Base-by-base conservation (phyloP, 2,113 vertebrate species). In the Pleuronectes platessa region DNA sequence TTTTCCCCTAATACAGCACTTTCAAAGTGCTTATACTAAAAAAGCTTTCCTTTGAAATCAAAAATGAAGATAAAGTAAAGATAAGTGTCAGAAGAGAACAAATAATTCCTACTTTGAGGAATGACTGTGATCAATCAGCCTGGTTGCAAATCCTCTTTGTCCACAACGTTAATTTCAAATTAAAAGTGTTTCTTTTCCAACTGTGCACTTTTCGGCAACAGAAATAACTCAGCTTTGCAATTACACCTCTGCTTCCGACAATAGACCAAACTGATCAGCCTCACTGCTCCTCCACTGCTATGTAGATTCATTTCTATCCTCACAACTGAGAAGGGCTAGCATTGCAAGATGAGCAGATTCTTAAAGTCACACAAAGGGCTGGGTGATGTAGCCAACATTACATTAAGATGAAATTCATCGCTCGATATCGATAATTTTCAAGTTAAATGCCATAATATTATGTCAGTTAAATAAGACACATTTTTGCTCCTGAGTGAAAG, bases 251-350 rank as follows among this genome's bases (percentile, higher is more conserved):
- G 35, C 1, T 74, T 20, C 12, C 26, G n/a, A 59, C 68, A 37
- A 60, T 83, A 67, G 73, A 88, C 21, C 63, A 78, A 71, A 79
- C 40, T 78, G 23, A 85, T 69, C 66, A 73, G 15, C 68, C 42
- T 67, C 47, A 45, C 18, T 15, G 59, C 15, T 12, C 59, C 58
- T 53, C 56, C 0, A 8, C 55, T 82, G 40, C 71, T 69, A 66
- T 76, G 40, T 45, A 61, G 54, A 78, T 75, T 75, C 2, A 54
- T 73, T 83, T 64, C 35, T 67, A 23, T 59, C 40, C 61, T 11
- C 23, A 24, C 61, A 20, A 18, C 31, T 13, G 49, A 20, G 17
- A 51, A 51, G 17, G 14, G 18, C 17, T 20, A 3, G 4, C 49
- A 8, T 18, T 7, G 49, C 18, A 51, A 51, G 18, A 7, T 51